phyloP scores from a whole-genome alignment of 2,797 vertebrate species.

The Notamacropus eugenii region DNA sequence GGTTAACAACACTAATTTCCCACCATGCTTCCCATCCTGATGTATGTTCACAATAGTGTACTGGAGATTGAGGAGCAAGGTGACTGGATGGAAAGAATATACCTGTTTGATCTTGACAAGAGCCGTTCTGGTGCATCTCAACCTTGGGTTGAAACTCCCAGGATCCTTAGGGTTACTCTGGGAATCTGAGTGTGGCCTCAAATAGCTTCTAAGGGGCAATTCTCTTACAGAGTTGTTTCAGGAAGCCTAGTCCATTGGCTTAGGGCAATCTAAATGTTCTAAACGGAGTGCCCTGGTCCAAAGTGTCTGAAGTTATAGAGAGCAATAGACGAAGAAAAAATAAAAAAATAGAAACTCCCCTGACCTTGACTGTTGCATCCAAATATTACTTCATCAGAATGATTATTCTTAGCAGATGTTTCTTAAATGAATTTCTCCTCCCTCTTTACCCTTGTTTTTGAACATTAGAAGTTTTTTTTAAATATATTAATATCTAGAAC shows the following conservation, averaged over 20 bases:
- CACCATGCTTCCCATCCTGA: background rate
- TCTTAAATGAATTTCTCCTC: conserved; percentile 1
- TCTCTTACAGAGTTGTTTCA: background rate
- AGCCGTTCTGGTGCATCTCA: background rate
- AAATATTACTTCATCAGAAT: conserved; percentile 36
- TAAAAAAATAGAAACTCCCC: background rate
- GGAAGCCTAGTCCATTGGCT: background rate
- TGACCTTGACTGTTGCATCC: background rate
- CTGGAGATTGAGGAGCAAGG: background rate
- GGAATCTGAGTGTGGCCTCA: background rate
- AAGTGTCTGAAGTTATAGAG: background rate
- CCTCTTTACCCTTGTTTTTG: conserved; percentile 7
- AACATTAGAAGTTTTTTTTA: background rate
- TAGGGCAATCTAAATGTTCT: background rate
- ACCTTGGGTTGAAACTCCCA: background rate
- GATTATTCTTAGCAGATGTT: conserved; percentile 40
- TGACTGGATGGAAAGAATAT: background rate
- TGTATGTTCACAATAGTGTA: background rate
- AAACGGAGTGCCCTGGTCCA: conserved; percentile 9
- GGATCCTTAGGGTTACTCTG: background rate
- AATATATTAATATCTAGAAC: background rate
- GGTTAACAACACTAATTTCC: background rate
- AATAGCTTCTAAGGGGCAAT: background rate
- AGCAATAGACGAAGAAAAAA: background rate
- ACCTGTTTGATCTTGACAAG: background rate